Evolutionary conservation across 1,140 invertebrate species (phyloP).

Genomic region (Mya arenaria): DNA sequence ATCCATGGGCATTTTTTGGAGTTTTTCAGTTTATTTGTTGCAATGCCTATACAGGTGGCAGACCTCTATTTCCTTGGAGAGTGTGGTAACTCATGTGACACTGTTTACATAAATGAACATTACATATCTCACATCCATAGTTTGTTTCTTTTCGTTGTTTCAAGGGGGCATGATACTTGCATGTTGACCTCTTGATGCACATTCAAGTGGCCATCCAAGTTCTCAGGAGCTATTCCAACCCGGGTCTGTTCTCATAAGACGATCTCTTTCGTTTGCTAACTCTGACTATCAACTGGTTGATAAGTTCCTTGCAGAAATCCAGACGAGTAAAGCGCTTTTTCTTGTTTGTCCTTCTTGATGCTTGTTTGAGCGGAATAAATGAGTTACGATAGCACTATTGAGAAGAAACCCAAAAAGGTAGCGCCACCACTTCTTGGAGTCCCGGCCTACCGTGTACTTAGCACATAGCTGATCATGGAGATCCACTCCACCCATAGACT

Average conservation of each 20-base stretch:
- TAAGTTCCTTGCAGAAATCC: conserved; percentile 3
- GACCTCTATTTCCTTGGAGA: too few relatives aligned
- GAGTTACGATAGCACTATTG: conserved; percentile 19
- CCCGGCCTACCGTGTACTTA: neutral
- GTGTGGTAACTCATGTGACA: too few relatives aligned
- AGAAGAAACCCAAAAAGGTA: conserved; percentile 19
- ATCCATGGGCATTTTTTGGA: too few relatives aligned
- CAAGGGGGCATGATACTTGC: neutral
- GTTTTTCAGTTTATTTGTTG: too few relatives aligned
- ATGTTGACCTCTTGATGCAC: neutral
- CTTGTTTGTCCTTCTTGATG: neutral
- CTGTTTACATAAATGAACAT: conserved; percentile 6
- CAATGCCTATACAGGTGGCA: too few relatives aligned
- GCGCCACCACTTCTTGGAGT: conserved; percentile 2
- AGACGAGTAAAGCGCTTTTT: too few relatives aligned
- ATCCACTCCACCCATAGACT: conserved; percentile 22
- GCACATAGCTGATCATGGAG: neutral
- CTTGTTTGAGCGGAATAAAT: neutral
- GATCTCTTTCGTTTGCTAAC: neutral
- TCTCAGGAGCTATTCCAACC: neutral
- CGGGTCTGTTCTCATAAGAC: neutral
- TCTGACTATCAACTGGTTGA: neutral
- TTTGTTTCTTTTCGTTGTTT: neutral
- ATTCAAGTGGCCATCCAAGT: conserved; percentile 11
- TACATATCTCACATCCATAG: conserved; percentile 8